Evolutionary conservation across 2,113 vertebrate species (phyloP).

Genomic region (Trogon melanurus): DNA sequence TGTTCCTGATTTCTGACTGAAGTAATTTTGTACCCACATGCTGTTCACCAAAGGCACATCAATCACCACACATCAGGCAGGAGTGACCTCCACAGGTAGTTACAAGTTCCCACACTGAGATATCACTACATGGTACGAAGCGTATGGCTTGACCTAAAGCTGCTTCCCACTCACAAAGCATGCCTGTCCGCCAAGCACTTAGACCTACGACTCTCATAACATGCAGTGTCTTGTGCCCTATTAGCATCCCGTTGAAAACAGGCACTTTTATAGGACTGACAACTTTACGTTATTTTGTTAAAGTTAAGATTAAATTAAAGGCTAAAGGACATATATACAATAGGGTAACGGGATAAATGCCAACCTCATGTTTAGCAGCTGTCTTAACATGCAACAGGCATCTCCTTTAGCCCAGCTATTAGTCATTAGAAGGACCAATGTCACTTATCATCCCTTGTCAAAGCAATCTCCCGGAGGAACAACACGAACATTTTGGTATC

Average conservation of each 20-base stretch:
- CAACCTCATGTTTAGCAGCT: background rate
- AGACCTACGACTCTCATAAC: background rate
- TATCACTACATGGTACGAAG: background rate
- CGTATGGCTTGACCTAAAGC: background rate
- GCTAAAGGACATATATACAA: background rate
- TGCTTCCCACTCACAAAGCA: background rate
- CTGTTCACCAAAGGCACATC: background rate
- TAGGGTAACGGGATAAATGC: background rate
- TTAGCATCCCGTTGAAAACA: background rate
- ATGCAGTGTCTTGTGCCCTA: background rate
- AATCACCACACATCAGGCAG: background rate
- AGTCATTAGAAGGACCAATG: background rate
- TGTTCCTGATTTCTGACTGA: background rate
- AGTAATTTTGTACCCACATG: background rate
- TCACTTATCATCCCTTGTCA: background rate
- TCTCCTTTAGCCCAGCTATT: background rate
- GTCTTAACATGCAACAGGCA: background rate
- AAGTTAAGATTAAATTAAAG: background rate
- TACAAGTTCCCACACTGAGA: background rate
- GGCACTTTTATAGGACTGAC: background rate
- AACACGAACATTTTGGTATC: background rate
- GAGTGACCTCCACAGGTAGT: background rate
- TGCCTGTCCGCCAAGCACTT: background rate
- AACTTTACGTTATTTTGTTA: background rate
- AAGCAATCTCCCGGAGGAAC: accelerated